phyloP scores from a whole-genome alignment of 2,888 invertebrate species.

The Dendrolimus houi region DNA sequence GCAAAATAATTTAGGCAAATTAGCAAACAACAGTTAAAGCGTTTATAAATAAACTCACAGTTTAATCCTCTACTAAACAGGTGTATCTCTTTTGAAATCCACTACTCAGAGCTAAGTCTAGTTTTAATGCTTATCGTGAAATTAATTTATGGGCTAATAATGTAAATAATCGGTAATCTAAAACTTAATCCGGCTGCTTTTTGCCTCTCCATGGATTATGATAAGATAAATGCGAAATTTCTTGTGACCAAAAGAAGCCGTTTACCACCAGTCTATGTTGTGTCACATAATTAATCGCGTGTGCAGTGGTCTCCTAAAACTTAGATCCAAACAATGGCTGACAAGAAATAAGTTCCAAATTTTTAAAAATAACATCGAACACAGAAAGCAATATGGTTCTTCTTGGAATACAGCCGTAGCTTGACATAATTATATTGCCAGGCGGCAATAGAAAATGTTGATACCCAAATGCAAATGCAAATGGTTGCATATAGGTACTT shows the following conservation, averaged over 20 bases:
- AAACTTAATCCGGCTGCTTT: slow-evolving; percentile 30
- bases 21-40: no score
- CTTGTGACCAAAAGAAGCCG: slow-evolving; percentile 18
- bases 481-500: neutral
- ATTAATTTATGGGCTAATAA: slow-evolving; percentile 25
- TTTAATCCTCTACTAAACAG: no score
- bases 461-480: neutral
- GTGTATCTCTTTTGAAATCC: no score
- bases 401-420: slow-evolving; percentile 39
- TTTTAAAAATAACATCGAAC: neutral
- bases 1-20: no score
- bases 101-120: neutral
- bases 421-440: slow-evolving; percentile 1
- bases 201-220: slow-evolving; percentile 25
- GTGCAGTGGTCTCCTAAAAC: neutral
- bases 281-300: neutral
- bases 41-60: no score
- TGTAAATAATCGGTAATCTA: slow-evolving; percentile 33
- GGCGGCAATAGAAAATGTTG: neutral
- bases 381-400: slow-evolving; percentile 26
- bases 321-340: neutral
- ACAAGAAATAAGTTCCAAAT: neutral
- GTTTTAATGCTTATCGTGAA: slow-evolving; percentile 14
- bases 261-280: slow-evolving; percentile 15
- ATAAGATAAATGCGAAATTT: slow-evolving; percentile 34